phyloP scores from a whole-genome alignment of 1,140 invertebrate species.

The Ylistrum balloti region DNA sequence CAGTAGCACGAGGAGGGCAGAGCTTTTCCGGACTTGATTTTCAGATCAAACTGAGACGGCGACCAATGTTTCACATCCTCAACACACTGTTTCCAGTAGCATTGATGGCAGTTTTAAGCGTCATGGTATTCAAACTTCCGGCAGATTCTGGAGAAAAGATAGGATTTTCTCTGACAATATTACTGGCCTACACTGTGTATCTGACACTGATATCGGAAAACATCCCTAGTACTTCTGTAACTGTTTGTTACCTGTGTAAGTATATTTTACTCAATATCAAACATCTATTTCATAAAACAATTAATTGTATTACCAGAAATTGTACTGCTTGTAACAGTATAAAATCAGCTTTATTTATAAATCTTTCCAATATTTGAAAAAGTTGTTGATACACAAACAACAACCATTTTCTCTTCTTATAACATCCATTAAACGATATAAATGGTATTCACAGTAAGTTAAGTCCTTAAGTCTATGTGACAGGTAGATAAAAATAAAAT shows the following conservation, averaged over 20 bases:
- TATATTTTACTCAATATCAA: background rate
- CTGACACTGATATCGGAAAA: conserved; percentile 66
- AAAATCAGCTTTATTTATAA: too few relatives aligned
- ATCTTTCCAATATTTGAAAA: too few relatives aligned
- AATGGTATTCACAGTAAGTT: too few relatives aligned
- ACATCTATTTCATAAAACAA: too few relatives aligned
- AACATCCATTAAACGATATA: too few relatives aligned
- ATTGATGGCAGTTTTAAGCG: conserved; percentile 67
- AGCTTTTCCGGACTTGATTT: conserved; percentile 63
- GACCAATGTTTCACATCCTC: conserved; percentile 61
- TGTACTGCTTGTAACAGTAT: too few relatives aligned
- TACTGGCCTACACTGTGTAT: conserved; percentile 67
- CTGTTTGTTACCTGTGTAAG: conserved; percentile 58
- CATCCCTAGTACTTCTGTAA: conserved; percentile 67
- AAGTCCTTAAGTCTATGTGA: too few relatives aligned
- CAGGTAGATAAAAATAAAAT: too few relatives aligned
- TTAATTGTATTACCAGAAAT: too few relatives aligned
- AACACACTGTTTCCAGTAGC: conserved; percentile 68
- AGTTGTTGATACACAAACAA: too few relatives aligned
- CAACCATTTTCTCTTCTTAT: too few relatives aligned
- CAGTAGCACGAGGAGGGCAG: conserved; percentile 35
- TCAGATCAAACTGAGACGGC: conserved; percentile 57
- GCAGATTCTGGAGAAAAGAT: conserved; percentile 72
- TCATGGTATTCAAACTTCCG: conserved; percentile 66
- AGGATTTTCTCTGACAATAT: conserved; percentile 67